phyloP scores from a whole-genome alignment of 2,797 vertebrate species.

The Epinephelus malabaricus region DNA sequence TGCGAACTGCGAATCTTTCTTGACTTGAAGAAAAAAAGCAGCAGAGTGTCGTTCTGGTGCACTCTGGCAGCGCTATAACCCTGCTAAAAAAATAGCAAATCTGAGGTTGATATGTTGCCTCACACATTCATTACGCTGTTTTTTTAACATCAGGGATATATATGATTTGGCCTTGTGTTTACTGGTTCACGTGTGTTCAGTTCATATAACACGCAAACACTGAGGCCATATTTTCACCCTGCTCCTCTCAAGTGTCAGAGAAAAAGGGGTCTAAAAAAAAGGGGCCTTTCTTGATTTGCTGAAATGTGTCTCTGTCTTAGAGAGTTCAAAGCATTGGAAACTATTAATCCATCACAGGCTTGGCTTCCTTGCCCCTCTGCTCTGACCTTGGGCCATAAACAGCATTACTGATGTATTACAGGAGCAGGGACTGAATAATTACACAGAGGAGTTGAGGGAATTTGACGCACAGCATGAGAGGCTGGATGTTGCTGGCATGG shows the following conservation, averaged over 20 bases:
- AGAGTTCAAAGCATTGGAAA: constrained; percentile 67
- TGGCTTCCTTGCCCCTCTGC: constrained; percentile 55
- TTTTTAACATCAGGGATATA: not conserved
- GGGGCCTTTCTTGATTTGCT: constrained; percentile 44
- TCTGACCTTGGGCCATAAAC: constrained; percentile 77
- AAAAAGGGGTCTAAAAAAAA: constrained; percentile 18
- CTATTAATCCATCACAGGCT: constrained; percentile 67
- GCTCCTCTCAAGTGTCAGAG: constrained; percentile 10
- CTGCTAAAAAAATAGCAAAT: constrained; percentile 1
- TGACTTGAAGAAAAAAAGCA: too few species aligned
- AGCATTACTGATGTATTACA: constrained; percentile 76
- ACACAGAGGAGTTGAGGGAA: constrained; percentile 54
- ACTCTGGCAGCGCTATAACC: too few species aligned
- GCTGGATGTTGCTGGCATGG: constrained; percentile 45
- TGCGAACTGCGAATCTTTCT: too few species aligned
- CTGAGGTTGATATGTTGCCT: not conserved
- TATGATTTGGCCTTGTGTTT: constrained; percentile 1
- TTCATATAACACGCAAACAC: constrained; percentile 6
- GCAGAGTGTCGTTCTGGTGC: too few species aligned
- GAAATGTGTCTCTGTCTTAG: constrained; percentile 59
- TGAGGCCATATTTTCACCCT: constrained; percentile 13
- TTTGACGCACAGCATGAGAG: constrained; percentile 48
- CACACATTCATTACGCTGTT: not conserved
- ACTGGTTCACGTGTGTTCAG: not conserved
- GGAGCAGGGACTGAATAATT: constrained; percentile 72